These are phyloP conservation scores for Microctonus hyperodae DNA, from an alignment of 2,888 invertebrate genomes.

Conservation along the genomic window DNA sequence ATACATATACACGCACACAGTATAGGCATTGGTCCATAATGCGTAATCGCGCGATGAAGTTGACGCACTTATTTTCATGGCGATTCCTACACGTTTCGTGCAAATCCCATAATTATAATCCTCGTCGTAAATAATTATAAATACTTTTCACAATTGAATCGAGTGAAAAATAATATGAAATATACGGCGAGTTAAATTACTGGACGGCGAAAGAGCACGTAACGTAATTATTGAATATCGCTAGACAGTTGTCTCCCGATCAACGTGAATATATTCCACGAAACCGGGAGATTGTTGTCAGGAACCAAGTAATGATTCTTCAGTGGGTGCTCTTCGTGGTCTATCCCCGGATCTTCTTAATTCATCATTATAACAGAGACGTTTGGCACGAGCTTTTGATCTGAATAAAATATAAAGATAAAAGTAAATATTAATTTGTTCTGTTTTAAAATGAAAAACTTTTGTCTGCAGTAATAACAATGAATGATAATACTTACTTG, in stretches of 20 bases:
- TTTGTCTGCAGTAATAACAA: too few species aligned
- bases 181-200: slow-evolving; percentile 19
- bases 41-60: background rate
- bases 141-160: background rate
- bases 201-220: slow-evolving; percentile 34
- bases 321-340: slow-evolving; percentile 70
- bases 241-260: slow-evolving; percentile 87
- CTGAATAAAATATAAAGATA: slow-evolving; percentile 63
- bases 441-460: too few species aligned
- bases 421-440: too few species aligned
- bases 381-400: slow-evolving; percentile 67
- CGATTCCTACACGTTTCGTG: slow-evolving; percentile 13
- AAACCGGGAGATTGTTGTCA: slow-evolving; percentile 86
- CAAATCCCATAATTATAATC: slow-evolving; percentile 24
- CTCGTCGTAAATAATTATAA: slow-evolving; percentile 15
- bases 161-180: background rate
- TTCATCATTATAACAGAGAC: slow-evolving; percentile 66
- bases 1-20: too few species aligned
- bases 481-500: slow-evolving; percentile 53
- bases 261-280: slow-evolving; percentile 92
- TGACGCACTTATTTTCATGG: background rate
- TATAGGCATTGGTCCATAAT: slow-evolving; percentile 2
- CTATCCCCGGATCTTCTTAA: slow-evolving; percentile 62
- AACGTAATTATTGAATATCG: slow-evolving; percentile 42
- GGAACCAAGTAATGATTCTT: slow-evolving; percentile 76